phyloP scores from a whole-genome alignment of 2,797 vertebrate genomes.

The Parauchenoglanis ngamensis region DNA sequence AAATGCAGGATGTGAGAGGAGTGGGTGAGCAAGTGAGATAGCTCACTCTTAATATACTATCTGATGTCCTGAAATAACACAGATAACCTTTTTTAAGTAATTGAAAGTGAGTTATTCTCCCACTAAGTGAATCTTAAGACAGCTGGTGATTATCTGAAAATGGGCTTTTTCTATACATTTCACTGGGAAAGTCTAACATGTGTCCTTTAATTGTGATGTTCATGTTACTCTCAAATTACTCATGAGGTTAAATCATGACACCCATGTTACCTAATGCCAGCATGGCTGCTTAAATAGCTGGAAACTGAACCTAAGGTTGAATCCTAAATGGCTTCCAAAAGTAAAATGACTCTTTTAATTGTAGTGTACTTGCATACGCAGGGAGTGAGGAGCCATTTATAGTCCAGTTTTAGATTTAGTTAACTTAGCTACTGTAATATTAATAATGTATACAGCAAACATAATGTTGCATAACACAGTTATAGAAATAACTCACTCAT shows the following conservation, averaged over 20 bases:
- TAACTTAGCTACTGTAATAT: background rate
- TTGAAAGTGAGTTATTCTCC: background rate
- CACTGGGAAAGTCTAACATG: background rate
- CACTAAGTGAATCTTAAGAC: background rate
- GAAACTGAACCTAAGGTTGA: background rate
- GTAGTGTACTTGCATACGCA: background rate
- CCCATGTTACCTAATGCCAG: background rate
- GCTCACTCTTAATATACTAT: background rate
- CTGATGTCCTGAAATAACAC: conserved; percentile 6
- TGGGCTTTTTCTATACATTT: background rate
- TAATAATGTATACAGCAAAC: background rate
- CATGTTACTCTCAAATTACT: background rate
- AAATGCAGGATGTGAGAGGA: conserved; percentile 1
- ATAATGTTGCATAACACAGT: background rate
- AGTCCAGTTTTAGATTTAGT: background rate
- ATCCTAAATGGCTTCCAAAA: background rate
- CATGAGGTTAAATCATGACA: background rate
- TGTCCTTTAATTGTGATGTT: background rate
- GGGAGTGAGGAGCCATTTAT: background rate
- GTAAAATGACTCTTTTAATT: background rate
- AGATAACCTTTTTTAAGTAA: background rate
- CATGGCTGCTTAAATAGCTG: background rate
- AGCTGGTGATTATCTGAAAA: conserved; percentile 2
- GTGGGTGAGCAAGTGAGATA: background rate
- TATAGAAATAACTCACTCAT: background rate